Percentiles rank a stretch among this genome's conserved stretches.
Conservation (phyloP, 2,113 vertebrate genomes). For the Rana temporaria region DNA sequence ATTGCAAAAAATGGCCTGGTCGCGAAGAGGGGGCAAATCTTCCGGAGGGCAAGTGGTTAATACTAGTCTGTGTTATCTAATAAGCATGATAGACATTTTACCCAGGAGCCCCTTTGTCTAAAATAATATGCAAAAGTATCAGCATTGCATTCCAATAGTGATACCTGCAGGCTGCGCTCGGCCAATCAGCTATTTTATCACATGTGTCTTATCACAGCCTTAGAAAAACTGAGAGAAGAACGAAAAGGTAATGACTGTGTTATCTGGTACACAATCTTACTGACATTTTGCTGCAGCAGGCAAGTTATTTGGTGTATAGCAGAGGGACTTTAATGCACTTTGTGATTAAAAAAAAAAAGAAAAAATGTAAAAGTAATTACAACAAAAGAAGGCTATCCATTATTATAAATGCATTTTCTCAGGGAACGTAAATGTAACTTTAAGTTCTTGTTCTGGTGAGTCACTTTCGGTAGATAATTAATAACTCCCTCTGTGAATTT, state of each 20-base stretch:
- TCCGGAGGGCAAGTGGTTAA: no score
- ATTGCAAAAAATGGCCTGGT: no score
- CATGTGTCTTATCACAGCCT: conserved; percentile 12
- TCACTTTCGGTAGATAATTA: conserved; percentile 8
- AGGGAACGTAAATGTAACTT: background rate
- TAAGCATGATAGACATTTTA: background rate
- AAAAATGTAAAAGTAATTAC: background rate
- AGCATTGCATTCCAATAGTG: background rate
- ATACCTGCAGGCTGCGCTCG: background rate
- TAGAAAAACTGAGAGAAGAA: conserved; percentile 7
- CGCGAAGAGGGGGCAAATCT: no score
- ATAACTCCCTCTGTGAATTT: background rate
- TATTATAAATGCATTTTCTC: conserved; percentile 9
- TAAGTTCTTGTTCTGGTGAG: background rate
- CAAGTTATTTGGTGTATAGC: background rate
- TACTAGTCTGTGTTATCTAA: background rate
- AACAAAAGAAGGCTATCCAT: conserved; percentile 28
- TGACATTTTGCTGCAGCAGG: conserved; percentile 25
- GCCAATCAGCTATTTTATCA: background rate
- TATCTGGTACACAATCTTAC: conserved; percentile 34
- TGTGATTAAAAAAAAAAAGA: background rate
- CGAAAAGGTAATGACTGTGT: conserved; percentile 37
- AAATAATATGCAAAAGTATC: background rate
- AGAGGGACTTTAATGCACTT: background rate
- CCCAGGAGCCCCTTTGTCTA: background rate